phyloP scores from a whole-genome alignment of 2,888 invertebrate species.

The Malthinus flaveolus region DNA sequence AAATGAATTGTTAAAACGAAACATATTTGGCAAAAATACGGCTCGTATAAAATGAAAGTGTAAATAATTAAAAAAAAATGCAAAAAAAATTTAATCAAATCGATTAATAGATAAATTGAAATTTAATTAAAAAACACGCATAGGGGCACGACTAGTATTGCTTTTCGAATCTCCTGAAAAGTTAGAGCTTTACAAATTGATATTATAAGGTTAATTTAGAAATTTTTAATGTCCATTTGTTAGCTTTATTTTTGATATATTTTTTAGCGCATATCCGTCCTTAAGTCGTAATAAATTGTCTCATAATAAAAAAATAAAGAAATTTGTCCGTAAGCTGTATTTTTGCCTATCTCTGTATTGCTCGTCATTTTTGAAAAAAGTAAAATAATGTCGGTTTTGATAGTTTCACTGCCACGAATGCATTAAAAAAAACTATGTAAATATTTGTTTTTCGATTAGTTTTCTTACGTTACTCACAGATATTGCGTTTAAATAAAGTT shows the following conservation, averaged over 20 bases:
- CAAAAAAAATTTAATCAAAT: not conserved
- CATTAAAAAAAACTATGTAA: conserved; percentile 26
- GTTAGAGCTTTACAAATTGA: conserved; percentile 13
- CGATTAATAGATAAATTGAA: conserved; percentile 1
- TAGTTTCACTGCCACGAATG: conserved; percentile 37
- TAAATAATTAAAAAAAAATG: conserved; percentile 11
- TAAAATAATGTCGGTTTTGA: conserved; percentile 32
- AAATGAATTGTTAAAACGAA: conserved; percentile 27
- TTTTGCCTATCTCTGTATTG: conserved; percentile 46
- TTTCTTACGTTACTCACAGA: conserved; percentile 27
- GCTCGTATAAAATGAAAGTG: conserved; percentile 35
- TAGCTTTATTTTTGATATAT: conserved; percentile 30
- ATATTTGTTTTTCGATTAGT: conserved; percentile 32
- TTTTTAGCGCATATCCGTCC: conserved; percentile 47
- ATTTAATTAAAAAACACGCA: not conserved
- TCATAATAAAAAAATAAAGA: not conserved
- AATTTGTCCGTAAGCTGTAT: conserved; percentile 41
- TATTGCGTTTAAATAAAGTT: conserved; percentile 10
- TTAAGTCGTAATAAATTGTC: conserved; percentile 29
- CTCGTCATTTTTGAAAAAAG: conserved; percentile 25
- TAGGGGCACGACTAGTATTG: conserved; percentile 9
- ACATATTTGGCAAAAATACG: conserved; percentile 49
- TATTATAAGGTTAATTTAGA: conserved; percentile 14
- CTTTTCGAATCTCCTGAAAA: conserved; percentile 10
- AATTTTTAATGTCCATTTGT: conserved; percentile 24